Conservation (phyloP, 1,140 invertebrate genomes). For the Tetramorium parvispinum region DNA sequence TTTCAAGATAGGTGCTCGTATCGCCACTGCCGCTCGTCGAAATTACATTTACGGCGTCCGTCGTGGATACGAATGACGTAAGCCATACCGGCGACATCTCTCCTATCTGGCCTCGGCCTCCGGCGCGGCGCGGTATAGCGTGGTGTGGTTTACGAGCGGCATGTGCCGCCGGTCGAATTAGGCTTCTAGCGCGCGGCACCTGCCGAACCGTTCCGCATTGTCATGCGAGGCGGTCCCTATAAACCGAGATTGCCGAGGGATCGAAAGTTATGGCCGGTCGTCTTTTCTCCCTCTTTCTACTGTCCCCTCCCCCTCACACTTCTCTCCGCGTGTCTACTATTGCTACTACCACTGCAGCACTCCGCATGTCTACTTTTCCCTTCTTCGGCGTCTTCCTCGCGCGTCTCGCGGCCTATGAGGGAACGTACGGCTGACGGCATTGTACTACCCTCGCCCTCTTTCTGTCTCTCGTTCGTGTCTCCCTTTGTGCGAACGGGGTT, state of each 20-base stretch:
- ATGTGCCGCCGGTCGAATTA: conserved; percentile 71
- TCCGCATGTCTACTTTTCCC: conserved; percentile 33
- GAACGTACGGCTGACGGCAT: conserved; percentile 57
- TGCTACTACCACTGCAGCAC: conserved; percentile 17
- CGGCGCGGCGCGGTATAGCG: background rate
- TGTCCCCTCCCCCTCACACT: background rate
- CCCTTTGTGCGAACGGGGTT: background rate
- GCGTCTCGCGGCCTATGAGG: conserved; percentile 57
- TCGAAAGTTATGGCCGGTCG: conserved; percentile 72
- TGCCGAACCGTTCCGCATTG: conserved; percentile 71
- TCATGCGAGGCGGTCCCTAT: conserved; percentile 73
- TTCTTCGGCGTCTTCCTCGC: conserved; percentile 33
- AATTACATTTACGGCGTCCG: conserved; percentile 65
- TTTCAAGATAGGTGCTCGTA: conserved; percentile 21
- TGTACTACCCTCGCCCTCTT: background rate
- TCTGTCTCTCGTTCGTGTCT: background rate
- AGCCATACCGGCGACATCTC: conserved; percentile 42
- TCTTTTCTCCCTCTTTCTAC: conserved; percentile 27
- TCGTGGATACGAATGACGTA: conserved; percentile 59
- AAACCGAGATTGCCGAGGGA: conserved; percentile 76
- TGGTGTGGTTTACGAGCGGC: conserved; percentile 71
- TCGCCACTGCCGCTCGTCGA: conserved; percentile 62
- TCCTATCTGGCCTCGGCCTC: background rate
- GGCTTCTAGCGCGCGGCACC: conserved; percentile 62
- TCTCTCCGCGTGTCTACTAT: conserved; percentile 3